A percentile compares a stretch with the other conserved stretches of the same genome.
Conservation (phyloP, 2,888 invertebrate genomes). For the Lobophora halterata region DNA sequence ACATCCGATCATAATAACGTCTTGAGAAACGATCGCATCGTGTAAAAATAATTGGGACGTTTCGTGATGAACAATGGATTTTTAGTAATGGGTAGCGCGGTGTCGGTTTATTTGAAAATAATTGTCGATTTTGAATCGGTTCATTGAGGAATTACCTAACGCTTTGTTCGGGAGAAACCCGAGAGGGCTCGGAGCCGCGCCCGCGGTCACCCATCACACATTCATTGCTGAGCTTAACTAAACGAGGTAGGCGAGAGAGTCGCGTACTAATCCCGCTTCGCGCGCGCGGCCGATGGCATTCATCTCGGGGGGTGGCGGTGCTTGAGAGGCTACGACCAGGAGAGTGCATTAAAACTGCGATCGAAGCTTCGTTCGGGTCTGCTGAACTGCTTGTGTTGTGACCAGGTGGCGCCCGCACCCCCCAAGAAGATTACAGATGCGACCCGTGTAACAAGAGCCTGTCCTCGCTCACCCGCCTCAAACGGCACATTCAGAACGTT, state of each 20-base stretch:
- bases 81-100: conserved; percentile 67
- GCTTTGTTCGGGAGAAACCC: conserved; percentile 66
- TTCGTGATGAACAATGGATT: conserved; percentile 71
- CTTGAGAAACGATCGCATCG: conserved; percentile 65
- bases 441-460: conserved; percentile 95
- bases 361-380: conserved; percentile 73
- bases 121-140: conserved; percentile 52
- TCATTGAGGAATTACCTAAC: conserved; percentile 72
- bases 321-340: conserved; percentile 77
- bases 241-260: conserved; percentile 50
- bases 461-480: conserved; percentile 92
- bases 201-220: conserved; percentile 37
- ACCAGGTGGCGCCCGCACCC: conserved; percentile 87
- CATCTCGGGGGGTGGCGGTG: conserved; percentile 75
- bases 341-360: conserved; percentile 79
- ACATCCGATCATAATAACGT: conserved; percentile 65
- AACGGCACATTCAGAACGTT: conserved; percentile 95
- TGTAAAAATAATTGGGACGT: conserved; percentile 51
- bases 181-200: conserved; percentile 43
- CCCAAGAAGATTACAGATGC: conserved; percentile 93
- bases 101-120: conserved; percentile 65
- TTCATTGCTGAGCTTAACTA: conserved; percentile 62
- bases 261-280: conserved; percentile 72
- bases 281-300: conserved; percentile 59
- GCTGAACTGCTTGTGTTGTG: conserved; percentile 79